Evolutionary conservation across 2,113 vertebrate genomes (phyloP).

Genomic region (Peromyscus polionotus): DNA sequence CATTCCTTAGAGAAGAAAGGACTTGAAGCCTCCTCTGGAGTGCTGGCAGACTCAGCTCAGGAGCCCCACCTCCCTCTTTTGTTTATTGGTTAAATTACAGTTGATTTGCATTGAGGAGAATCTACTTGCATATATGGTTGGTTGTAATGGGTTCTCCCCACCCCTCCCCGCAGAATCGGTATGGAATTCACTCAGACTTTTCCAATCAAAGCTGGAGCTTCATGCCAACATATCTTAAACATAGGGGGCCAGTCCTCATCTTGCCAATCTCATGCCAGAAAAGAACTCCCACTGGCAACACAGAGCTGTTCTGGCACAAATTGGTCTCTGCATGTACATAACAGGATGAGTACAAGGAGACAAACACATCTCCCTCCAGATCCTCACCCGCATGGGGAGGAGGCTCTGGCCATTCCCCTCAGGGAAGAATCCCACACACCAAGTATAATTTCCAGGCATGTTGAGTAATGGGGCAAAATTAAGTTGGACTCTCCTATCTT

Average conservation of each 20-base stretch:
- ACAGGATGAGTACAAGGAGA: not conserved
- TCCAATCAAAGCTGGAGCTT: not conserved
- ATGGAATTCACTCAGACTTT: slow-evolving; percentile 6
- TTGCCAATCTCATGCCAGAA: slow-evolving; percentile 49
- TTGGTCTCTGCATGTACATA: slow-evolving; percentile 22
- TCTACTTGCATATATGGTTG: slow-evolving; percentile 10
- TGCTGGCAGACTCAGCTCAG: not conserved
- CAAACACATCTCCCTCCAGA: not conserved
- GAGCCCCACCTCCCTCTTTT: not conserved
- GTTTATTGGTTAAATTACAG: slow-evolving; percentile 47
- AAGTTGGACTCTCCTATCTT: slow-evolving; percentile 73
- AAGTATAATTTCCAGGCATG: slow-evolving; percentile 73
- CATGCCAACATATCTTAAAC: slow-evolving; percentile 22
- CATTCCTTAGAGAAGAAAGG: not conserved
- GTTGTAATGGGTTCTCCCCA: slow-evolving; percentile 27
- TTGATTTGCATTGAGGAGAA: slow-evolving; percentile 35
- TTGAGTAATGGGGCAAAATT: slow-evolving; percentile 72
- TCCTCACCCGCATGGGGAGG: not conserved
- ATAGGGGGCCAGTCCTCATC: slow-evolving; percentile 28
- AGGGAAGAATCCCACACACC: slow-evolving; percentile 75
- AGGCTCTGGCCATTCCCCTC: slow-evolving; percentile 27
- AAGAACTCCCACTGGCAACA: slow-evolving; percentile 28
- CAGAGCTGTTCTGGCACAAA: slow-evolving; percentile 46
- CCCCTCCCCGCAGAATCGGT: not conserved
- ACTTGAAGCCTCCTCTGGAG: not conserved